Evolutionary conservation across 2,113 vertebrate species (phyloP), one percentile per base, ranked within the genome.

Genomic region (Corythornis cristatus): DNA sequence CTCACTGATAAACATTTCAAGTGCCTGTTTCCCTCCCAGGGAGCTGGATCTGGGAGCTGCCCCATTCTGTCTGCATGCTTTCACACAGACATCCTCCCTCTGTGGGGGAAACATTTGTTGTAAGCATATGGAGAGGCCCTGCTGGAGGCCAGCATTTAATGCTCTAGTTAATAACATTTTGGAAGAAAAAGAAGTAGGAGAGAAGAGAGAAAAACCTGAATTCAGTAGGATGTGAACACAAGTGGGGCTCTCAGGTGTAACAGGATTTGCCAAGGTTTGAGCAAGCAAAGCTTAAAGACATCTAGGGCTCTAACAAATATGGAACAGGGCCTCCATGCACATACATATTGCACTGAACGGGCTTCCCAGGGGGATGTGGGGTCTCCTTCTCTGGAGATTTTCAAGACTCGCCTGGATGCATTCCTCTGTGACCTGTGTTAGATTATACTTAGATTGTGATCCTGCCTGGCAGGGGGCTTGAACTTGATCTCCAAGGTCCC

Each of bases 91-190:
- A 60, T 25, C 42, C 67, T 46, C 26, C 53, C 85, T 77, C 90
- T 73, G 23, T 26, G 72, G 81, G 95, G 83, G 48, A 95, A 89
- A 96, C 75, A 96, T 96, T 96, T 65, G 93, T 95, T 94, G 80
- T 70, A 93, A 96, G 85, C 98, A 98, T 98, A 98, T 98, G 98
- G 98, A 96, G 72, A 93, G 83, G 92, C 70, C 87, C 95, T 96
- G 97, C 98, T 97, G 92, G 92, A 97, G 96, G 97, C 97, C 97
- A 97, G 86, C 96, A 98, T 98, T 98, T 98, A 98, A 98, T 97
- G 98, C 97, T 98, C 97, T 94, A 98, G 97, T 98, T 98, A 98
- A 97, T 97, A 97, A 88, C 77, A 87, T 93, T 95, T 96, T 91
- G 1, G 26, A 3, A 25, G 46, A 56, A 64, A 54, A 40, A 79